Evolutionary conservation across 2,797 vertebrate species (phyloP), one percentile per base, ranked within the genome.

Genomic region (Orientallactaga sibirica): DNA sequence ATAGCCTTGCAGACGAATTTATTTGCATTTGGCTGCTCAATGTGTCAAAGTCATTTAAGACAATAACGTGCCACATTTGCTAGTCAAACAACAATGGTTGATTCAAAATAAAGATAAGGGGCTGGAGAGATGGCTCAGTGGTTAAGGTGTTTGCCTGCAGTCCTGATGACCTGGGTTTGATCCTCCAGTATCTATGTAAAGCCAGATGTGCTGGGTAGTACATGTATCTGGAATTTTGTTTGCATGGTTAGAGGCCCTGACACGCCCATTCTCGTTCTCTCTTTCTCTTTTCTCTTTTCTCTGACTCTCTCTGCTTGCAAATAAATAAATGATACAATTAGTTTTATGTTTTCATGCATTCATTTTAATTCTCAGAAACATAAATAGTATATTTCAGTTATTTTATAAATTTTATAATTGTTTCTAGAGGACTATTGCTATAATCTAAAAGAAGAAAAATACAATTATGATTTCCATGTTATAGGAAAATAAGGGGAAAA

Each of bases 291-390:
- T 48, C 48, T 48, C 48, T 48, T 48, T 48, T 48, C 48, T 48
- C 48, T 48, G 48, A 48, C 48, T 8, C 8, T 48, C 48, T 48
- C 48, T 48, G 48, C 62, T 20, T 20, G 7, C 18, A 64, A 19
- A 64, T 20, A 64, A 7, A 64, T 7, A 43, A 90, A 92, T 88
- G 61, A 88, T 61, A 71, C 89, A 94, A 90, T 76, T 79, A 64
- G 58, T 37, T 68, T 27, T 61, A 71, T 43, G n/a, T 75, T 80
- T 80, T 77, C 33, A 58, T 43, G 9, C 29, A 80, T 52, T 82
- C 24, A 81, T 55, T 78, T 92, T 73, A 61, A 24, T 88, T 92
- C 64, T 73, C 58, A 74, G 58, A 86, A 91, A 89, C 92, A 76
- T 22, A 64, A 91, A 86, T 19, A 77, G 16, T 73, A 33, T 3